A percentile compares a stretch with the other conserved stretches of the same genome.
phyloP scores from a whole-genome alignment of 1,140 invertebrate species.

The Trachymyrmex septentrionalis region DNA sequence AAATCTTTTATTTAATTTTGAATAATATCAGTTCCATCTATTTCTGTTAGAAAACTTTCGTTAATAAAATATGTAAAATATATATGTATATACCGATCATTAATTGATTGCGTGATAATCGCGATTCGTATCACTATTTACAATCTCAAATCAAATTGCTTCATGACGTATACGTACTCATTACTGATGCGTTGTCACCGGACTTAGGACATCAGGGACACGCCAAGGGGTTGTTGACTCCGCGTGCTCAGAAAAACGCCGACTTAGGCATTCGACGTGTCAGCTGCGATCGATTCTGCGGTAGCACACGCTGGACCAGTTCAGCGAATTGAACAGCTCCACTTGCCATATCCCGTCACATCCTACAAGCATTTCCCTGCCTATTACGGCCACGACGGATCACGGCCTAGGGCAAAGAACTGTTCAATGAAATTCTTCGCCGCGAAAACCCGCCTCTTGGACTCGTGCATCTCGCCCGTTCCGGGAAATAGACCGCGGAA shows the following conservation, averaged over 20 bases:
- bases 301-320: constrained; percentile 79
- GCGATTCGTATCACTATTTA: neutral
- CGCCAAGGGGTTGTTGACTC: constrained; percentile 76
- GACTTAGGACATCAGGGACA: constrained; percentile 68
- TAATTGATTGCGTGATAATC: neutral
- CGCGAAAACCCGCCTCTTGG: constrained; percentile 50
- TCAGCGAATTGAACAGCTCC: constrained; percentile 81
- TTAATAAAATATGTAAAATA: constrained; percentile 32
- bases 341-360: constrained; percentile 77
- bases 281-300: constrained; percentile 80
- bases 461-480: constrained; percentile 56
- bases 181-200: constrained; percentile 49
- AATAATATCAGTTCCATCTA: neutral
- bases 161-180: constrained; percentile 31
- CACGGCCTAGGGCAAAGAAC: constrained; percentile 72
- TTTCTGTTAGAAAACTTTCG: constrained; percentile 9
- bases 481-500: constrained; percentile 59
- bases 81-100: constrained; percentile 15
- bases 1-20: constrained; percentile 8
- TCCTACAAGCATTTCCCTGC: constrained; percentile 79
- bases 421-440: constrained; percentile 77
- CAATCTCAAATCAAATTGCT: constrained; percentile 18
- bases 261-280: constrained; percentile 80
- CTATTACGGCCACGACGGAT: constrained; percentile 79
- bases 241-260: constrained; percentile 77